Evolutionary conservation across 30 jellyfish, hydroid and myxozoan genomes (phyloP), one percentile per base, ranked within the genome.

Genomic region (Pelagia noctiluca): DNA sequence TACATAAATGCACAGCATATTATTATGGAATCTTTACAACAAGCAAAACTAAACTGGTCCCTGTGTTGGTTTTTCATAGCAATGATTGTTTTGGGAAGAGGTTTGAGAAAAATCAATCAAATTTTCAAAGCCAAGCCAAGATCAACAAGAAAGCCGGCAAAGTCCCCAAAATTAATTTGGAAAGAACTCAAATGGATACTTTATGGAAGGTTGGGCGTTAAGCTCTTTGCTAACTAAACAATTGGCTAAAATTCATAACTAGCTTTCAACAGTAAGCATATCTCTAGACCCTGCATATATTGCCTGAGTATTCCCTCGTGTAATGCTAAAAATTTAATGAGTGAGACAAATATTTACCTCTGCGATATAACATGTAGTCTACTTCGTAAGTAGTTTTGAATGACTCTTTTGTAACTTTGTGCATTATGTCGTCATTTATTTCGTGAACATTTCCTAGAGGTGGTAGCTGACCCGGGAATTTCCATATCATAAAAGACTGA

Each of bases 401-500:
- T 18, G 80, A 71, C 22, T 78, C 84, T 46, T 54, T 77, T 48
- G 90, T 52, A 1, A 69, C 75, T 16, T 37, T 63, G 16, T 87
- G 69, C 86, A 87, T 34, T 25, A 65, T 71, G n/a, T 87, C 91
- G 19, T 76, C 54, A 63, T 31, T 60, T 0, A 78, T 0, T n/a
- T 70, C 84, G 19, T 87, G 76, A 7, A 60, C 81, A 29, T 63
- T 53, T 24, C 63, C 92, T 1, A 78, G 80, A 3, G 85, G 83
- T 5, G 91, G 96, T 1, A 66, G 72, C 12, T 73, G 80, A 5
- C 91, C 77, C 28, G 96, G 91, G 24, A 67, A 77, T 71, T 75
- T 87, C 96, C 96, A 87, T 18, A 87, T 63, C 85, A 78, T 66
- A 73, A 87, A 87, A 0, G 84, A 67, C 88, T 87, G 30, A 34